phyloP scores from a whole-genome alignment of 2,797 vertebrate genomes.

The Gadopsis marmoratus region DNA sequence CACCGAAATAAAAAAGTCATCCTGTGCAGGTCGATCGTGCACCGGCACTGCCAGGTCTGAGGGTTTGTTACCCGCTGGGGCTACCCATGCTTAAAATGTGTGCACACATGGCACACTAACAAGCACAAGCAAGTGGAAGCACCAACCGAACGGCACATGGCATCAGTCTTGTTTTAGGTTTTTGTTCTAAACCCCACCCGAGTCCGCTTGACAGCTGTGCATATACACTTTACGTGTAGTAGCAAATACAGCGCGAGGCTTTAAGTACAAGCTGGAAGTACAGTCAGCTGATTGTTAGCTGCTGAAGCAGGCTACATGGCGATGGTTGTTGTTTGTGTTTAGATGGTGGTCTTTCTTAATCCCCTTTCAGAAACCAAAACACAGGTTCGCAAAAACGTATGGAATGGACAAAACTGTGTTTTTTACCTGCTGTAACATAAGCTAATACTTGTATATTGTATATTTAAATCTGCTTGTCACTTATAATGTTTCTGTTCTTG shows the following conservation, averaged over 20 bases:
- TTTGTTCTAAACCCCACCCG: neutral
- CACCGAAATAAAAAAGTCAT: slow-evolving; percentile 44
- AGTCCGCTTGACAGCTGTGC: neutral
- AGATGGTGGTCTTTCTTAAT: neutral
- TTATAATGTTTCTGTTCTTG: too few relatives aligned
- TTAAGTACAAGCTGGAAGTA: neutral
- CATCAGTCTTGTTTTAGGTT: slow-evolving; percentile 1
- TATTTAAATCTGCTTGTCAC: too few relatives aligned
- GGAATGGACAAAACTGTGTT: neutral
- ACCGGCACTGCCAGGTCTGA: slow-evolving; percentile 41
- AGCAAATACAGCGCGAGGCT: neutral
- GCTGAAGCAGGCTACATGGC: neutral
- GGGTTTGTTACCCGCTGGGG: slow-evolving; percentile 56
- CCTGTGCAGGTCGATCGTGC: slow-evolving; percentile 36
- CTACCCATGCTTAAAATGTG: slow-evolving; percentile 63
- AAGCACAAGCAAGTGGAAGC: slow-evolving; percentile 1
- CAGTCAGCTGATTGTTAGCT: neutral
- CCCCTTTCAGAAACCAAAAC: neutral
- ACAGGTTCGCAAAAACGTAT: neutral
- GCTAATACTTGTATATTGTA: too few relatives aligned
- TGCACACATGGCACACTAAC: slow-evolving; percentile 60
- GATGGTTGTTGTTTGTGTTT: neutral
- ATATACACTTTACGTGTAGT: neutral
- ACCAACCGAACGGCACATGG: slow-evolving; percentile 19
- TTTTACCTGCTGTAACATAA: neutral